Evolutionary conservation across 2,113 vertebrate genomes (phyloP).

Genomic region (Pterocles burchelli): DNA sequence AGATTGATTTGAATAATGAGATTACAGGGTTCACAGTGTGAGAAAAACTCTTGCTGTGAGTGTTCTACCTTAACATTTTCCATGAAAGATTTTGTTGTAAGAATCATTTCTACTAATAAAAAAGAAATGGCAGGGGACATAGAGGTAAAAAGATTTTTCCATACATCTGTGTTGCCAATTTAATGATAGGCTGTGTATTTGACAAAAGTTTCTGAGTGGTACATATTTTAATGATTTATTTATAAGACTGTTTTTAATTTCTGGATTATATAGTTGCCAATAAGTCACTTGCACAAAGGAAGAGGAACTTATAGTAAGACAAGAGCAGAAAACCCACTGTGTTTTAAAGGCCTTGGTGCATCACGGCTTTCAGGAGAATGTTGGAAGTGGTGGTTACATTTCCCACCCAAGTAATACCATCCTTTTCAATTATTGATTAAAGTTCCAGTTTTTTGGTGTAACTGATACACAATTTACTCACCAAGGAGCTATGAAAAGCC

Average conservation of each 20-base stretch:
- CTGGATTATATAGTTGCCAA: neutral
- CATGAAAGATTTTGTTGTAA: neutral
- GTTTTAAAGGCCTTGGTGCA: neutral
- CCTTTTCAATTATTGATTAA: slow-evolving; percentile 31
- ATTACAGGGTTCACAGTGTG: neutral
- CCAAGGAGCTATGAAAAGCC: neutral
- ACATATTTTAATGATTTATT: neutral
- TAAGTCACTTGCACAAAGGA: neutral
- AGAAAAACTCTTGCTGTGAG: slow-evolving; percentile 16
- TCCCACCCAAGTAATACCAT: neutral
- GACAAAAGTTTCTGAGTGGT: neutral
- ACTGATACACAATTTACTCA: neutral
- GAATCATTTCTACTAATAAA: neutral
- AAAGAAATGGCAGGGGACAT: neutral
- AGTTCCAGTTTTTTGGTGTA: slow-evolving; percentile 2
- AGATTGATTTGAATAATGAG: slow-evolving; percentile 47
- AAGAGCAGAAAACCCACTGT: neutral
- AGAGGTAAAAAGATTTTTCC: neutral
- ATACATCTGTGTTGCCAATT: neutral
- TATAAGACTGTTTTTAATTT: neutral
- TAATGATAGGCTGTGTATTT: neutral
- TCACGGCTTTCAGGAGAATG: neutral
- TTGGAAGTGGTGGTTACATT: neutral
- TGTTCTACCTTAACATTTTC: slow-evolving; percentile 9
- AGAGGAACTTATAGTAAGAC: neutral